Percentiles rank a stretch among this genome's conserved stretches.
phyloP scores from a whole-genome alignment of 2,797 vertebrate species.

The Gymnopithys bicolor region DNA sequence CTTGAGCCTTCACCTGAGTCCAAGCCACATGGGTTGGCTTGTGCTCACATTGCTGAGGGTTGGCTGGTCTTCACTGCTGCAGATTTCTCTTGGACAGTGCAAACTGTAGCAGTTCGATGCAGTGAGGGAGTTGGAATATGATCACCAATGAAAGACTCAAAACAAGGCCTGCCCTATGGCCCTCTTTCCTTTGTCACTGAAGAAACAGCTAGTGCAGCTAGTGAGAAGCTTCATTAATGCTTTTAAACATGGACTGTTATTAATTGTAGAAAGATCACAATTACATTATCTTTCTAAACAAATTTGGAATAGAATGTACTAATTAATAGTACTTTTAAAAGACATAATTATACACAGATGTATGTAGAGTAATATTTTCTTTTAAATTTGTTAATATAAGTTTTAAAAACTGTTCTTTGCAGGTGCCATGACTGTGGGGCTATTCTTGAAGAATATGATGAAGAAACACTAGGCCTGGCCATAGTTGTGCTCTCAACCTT shows the following conservation, averaged over 20 bases:
- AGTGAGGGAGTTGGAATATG: background rate
- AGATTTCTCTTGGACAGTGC: background rate
- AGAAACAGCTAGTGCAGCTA: background rate
- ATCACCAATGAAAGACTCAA: background rate
- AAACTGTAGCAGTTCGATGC: background rate
- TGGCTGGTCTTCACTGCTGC: background rate
- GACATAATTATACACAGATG: background rate
- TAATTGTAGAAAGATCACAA: background rate
- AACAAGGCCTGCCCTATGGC: background rate
- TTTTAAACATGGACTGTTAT: background rate
- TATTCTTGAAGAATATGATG: slow-evolving; percentile 96
- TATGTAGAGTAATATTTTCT: background rate
- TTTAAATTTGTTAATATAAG: background rate
- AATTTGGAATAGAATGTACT: background rate
- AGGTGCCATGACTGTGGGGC: slow-evolving; percentile 98
- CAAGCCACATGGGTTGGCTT: background rate
- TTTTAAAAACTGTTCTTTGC: slow-evolving; percentile 34
- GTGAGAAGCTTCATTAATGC: background rate
- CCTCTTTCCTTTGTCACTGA: background rate
- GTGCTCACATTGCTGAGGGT: background rate
- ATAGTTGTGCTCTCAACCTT: slow-evolving; percentile 97
- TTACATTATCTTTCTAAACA: background rate
- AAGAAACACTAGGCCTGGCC: slow-evolving; percentile 93
- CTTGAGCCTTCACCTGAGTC: background rate
- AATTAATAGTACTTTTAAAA: background rate